Evolutionary conservation across 2,888 invertebrate species (phyloP), one percentile per base, ranked within the genome.

Genomic region (Iphiclides podalirius): DNA sequence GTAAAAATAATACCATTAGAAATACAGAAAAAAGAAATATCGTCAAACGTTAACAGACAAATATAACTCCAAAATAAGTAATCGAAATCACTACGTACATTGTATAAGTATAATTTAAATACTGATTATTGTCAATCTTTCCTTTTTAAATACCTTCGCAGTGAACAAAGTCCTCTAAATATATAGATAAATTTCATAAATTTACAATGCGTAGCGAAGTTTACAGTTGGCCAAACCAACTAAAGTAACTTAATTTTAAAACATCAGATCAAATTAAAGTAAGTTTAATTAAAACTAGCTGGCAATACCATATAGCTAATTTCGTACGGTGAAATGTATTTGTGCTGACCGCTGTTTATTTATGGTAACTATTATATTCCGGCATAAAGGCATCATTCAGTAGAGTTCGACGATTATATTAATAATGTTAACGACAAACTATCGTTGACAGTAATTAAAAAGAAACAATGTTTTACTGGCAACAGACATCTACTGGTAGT

Each of bases 61-160:
- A 84, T 82, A 83, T 77, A 79, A 78, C 58, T 66, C 61, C 63
- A 74, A 79, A 83, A 73, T 75, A 86, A 82, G 75, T 78, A 76
- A 75, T 76, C 70, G 63, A 68, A 63, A 66, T 63, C 66, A 65
- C 60, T 66, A 70, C 69, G 31, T 12, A 31, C 31, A 63, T 53
- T 53, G 57, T 60, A 59, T 60, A 59, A 54, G 55, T 67, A 52
- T 78, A 79, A 78, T 80, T 79, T 83, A 84, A 87, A 86, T 86
- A 87, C 85, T 86, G 85, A 74, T 85, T 87, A 86, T 86, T 87
- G 86, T 87, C 87, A 74, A 82, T 31, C 20, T 20, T 20, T 20
- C 3, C 20, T 75, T 82, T 77, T 68, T 67, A 82, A 82, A 79
- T 79, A 82, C 79, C 71, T 73, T 70, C 68, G 55, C 44, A 45